These are phyloP conservation scores for Falco biarmicus DNA, from an alignment of 2,797 vertebrate species.

Conservation along the genomic window DNA sequence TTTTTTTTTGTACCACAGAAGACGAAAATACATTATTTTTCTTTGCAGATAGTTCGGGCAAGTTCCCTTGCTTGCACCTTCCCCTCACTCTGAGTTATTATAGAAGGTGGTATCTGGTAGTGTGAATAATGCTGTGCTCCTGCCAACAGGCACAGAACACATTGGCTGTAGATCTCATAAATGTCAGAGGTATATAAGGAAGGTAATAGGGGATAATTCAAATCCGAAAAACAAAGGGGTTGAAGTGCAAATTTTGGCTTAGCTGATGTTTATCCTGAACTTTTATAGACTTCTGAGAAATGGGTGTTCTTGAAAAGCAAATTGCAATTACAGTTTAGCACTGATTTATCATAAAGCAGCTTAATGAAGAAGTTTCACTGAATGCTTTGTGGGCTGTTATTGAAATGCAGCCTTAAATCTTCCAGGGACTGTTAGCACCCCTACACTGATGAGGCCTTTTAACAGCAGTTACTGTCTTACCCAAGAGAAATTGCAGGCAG, in stretches of 20 bases:
- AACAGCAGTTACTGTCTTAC: neutral
- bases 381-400: neutral
- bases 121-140: slow-evolving; percentile 48
- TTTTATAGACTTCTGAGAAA: slow-evolving; percentile 51
- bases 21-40: neutral
- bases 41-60: neutral
- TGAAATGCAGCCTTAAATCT: slow-evolving; percentile 36
- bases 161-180: slow-evolving; percentile 37
- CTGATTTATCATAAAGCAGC: slow-evolving; percentile 2
- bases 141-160: slow-evolving; percentile 45
- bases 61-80: slow-evolving; percentile 4
- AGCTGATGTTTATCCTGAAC: neutral
- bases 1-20: neutral
- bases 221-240: slow-evolving; percentile 28
- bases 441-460: neutral
- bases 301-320: slow-evolving; percentile 47
- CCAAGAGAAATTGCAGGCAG: neutral
- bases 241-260: slow-evolving; percentile 10
- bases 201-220: slow-evolving; percentile 4
- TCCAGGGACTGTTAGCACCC: neutral
- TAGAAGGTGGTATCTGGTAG: slow-evolving; percentile 25
- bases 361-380: neutral
- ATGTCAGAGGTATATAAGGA: slow-evolving; percentile 17
- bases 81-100: slow-evolving; percentile 41
- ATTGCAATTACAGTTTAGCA: slow-evolving; percentile 36